Percentiles rank a stretch among this genome's conserved stretches.
Conservation (phyloP, 2,888 invertebrate species). For the Leptinotarsa haldemani region DNA sequence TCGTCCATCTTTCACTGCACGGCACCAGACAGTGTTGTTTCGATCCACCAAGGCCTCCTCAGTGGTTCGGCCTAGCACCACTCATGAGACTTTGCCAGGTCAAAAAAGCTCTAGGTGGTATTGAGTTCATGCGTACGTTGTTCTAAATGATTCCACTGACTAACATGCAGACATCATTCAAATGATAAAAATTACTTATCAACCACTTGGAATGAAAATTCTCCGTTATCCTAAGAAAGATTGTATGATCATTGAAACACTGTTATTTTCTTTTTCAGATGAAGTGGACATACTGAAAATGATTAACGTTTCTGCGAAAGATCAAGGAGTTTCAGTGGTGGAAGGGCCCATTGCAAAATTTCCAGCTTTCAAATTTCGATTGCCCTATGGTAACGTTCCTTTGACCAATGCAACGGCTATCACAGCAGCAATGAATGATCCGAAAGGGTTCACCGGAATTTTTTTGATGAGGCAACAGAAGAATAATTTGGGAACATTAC, state of each 20-base stretch:
- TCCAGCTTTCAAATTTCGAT: constrained; percentile 66
- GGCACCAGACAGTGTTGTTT: too few relatives aligned
- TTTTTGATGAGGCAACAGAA: constrained; percentile 65
- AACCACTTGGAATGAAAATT: too few relatives aligned
- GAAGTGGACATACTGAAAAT: constrained; percentile 65
- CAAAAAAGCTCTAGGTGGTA: too few relatives aligned
- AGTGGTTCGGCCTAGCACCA: too few relatives aligned
- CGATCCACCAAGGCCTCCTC: too few relatives aligned
- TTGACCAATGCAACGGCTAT: constrained; percentile 62
- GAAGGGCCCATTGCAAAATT: constrained; percentile 64
- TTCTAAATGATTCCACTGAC: too few relatives aligned
- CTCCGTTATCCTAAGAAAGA: too few relatives aligned
- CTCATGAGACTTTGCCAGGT: too few relatives aligned
- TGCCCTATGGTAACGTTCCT: constrained; percentile 64
- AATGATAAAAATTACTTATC: too few relatives aligned
- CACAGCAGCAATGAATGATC: constrained; percentile 59
- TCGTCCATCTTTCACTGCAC: too few relatives aligned
- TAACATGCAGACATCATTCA: too few relatives aligned
- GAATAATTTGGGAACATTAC: constrained; percentile 64
- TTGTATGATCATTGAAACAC: background rate
- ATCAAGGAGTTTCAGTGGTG: constrained; percentile 65
- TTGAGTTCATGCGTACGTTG: too few relatives aligned
- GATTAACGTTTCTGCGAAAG: constrained; percentile 64
- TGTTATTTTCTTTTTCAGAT: constrained; percentile 50
- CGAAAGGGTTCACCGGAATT: constrained; percentile 63